phyloP scores from a whole-genome alignment of 37 sponge, comb jelly and placozoan species.

The Bolinopsis microptera region DNA sequence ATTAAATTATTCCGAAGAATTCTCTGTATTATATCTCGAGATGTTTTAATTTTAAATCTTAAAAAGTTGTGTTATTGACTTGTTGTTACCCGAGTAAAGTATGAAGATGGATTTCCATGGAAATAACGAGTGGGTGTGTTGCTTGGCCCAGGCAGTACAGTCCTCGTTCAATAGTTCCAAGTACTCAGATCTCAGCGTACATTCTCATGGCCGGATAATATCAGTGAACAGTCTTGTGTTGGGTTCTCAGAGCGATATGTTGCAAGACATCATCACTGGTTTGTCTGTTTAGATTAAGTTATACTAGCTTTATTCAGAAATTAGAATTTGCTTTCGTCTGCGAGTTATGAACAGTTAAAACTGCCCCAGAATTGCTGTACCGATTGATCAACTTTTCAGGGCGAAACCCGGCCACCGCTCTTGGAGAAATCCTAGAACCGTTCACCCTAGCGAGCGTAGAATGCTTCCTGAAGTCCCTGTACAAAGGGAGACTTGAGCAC shows the following conservation, averaged over 20 bases:
- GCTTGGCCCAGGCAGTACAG: constrained; percentile 22
- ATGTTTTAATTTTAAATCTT: background rate
- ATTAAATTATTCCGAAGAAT: background rate
- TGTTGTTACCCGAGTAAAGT: background rate
- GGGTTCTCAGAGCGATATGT: constrained; percentile 5
- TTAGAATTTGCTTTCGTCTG: too few species aligned
- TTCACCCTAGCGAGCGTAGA: background rate
- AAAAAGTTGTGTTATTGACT: background rate
- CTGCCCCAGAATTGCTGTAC: too few species aligned
- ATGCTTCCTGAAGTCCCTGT: background rate
- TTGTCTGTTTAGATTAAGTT: background rate
- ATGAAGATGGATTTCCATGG: background rate
- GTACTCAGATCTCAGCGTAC: background rate
- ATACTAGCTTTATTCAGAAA: background rate
- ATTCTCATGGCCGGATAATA: background rate
- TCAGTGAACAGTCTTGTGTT: constrained; percentile 9
- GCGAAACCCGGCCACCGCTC: background rate
- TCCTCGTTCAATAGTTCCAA: background rate
- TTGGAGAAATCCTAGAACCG: background rate
- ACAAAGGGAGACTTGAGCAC: background rate
- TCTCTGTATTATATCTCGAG: background rate
- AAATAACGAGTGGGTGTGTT: constrained; percentile 27
- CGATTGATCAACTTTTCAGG: too few species aligned
- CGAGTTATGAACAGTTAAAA: too few species aligned
- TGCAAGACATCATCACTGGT: constrained; percentile 32